These are phyloP conservation scores for Diabrotica balteata DNA, from an alignment of 2,888 invertebrate genomes.

Conservation along the genomic window DNA sequence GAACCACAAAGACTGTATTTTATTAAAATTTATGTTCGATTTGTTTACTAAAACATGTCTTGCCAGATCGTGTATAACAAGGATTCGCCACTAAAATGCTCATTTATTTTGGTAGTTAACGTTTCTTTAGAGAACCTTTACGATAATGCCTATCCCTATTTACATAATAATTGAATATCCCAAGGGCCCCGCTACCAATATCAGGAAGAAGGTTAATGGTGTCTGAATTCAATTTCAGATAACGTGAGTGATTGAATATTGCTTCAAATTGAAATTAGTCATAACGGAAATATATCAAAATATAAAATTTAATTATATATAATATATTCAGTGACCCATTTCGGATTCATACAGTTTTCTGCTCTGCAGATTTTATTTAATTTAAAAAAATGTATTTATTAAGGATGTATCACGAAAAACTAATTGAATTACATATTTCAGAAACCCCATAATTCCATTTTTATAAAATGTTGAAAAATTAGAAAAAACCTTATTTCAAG, in stretches of 20 bases:
- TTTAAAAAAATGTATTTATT: no score
- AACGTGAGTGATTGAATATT: slow-evolving; percentile 9
- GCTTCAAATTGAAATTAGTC: neutral
- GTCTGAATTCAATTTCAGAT: slow-evolving; percentile 14
- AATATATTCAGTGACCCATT: no score
- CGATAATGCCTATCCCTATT: slow-evolving; percentile 12
- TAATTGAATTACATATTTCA: no score
- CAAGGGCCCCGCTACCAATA: slow-evolving; percentile 12
- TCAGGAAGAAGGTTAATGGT: slow-evolving; percentile 12
- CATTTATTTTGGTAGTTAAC: slow-evolving; percentile 13
- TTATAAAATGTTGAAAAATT: no score
- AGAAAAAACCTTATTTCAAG: no score
- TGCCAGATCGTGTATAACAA: slow-evolving; percentile 2
- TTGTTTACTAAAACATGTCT: slow-evolving; percentile 2
- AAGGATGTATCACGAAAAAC: no score
- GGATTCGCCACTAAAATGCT: slow-evolving; percentile 5
- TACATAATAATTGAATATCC: slow-evolving; percentile 20
- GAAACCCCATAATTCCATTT: no score
- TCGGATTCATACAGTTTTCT: no score
- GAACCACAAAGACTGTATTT: neutral
- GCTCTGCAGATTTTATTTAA: no score
- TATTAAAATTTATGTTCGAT: slow-evolving; percentile 10
- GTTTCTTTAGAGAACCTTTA: slow-evolving; percentile 12
- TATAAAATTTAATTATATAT: neutral
- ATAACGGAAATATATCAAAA: neutral